Conservation (phyloP, 2,888 invertebrate genomes). For the Erebia palarica region DNA sequence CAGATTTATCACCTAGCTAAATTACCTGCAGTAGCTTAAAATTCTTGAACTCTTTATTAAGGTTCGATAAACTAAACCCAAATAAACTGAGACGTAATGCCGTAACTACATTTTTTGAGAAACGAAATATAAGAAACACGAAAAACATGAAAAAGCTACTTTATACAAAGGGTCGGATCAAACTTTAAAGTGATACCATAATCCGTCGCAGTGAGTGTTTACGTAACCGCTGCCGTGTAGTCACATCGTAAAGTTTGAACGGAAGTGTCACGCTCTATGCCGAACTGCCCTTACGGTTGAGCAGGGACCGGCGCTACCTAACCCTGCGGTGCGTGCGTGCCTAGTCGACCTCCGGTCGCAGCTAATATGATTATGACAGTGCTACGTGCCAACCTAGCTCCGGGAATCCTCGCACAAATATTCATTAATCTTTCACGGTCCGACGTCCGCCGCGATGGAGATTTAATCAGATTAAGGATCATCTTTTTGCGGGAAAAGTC, state of each 20-base stretch:
- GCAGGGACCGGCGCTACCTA: constrained; percentile 23
- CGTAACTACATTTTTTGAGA: no score
- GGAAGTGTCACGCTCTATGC: constrained; percentile 51
- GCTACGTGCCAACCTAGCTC: constrained; percentile 79
- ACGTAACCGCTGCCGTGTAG: constrained; percentile 46
- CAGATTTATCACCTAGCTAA: constrained; percentile 43
- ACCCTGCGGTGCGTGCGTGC: constrained; percentile 62
- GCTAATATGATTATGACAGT: constrained; percentile 82
- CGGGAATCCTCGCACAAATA: constrained; percentile 81
- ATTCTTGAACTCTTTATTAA: neutral
- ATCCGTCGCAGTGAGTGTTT: constrained; percentile 15
- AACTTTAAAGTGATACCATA: constrained; percentile 25
- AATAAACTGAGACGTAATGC: neutral
- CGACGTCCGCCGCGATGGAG: constrained; percentile 82
- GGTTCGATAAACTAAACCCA: neutral
- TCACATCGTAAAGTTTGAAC: constrained; percentile 54
- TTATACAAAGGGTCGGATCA: neutral
- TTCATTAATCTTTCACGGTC: constrained; percentile 83
- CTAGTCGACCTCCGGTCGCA: constrained; percentile 70
- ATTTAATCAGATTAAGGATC: constrained; percentile 83
- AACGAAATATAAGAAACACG: neutral
- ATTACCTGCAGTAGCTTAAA: neutral
- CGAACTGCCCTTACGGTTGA: constrained; percentile 38
- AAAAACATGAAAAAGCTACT: neutral
- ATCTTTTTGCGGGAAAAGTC: constrained; percentile 81